Percentiles rank a stretch among this genome's conserved stretches.
These are phyloP conservation scores for Opisthograptis luteolata DNA, from an alignment of 2,888 invertebrate genomes.

Conservation along the genomic window DNA sequence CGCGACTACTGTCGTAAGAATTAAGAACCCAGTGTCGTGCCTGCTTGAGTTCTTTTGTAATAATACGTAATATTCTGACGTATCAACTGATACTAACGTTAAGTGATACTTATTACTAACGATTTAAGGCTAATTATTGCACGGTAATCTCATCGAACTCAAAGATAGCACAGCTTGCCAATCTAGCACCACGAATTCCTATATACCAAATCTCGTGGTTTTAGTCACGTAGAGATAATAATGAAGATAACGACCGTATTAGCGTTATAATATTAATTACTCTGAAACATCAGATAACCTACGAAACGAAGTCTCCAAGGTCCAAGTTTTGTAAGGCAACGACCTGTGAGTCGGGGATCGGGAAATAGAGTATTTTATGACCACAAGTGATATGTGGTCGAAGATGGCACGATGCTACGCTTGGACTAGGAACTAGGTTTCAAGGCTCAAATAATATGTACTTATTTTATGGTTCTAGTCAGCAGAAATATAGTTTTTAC, in stretches of 20 bases:
- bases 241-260: conserved; percentile 47
- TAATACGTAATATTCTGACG: conserved; percentile 24
- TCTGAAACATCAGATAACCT: conserved; percentile 13
- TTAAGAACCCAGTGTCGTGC: no score
- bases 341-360: no score
- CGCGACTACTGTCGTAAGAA: conserved; percentile 32
- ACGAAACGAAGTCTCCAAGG: no score
- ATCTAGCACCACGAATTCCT: conserved; percentile 14
- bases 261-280: conserved; percentile 29
- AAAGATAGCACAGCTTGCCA: conserved; percentile 3
- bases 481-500: no score
- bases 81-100: conserved; percentile 4
- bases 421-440: no score
- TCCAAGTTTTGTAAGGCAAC: no score
- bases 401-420: no score
- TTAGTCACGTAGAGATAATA: conserved; percentile 66
- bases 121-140: conserved; percentile 21
- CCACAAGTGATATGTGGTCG: no score
- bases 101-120: conserved; percentile 16
- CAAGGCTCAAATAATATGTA: no score
- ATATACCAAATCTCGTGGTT: conserved; percentile 46
- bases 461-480: no score
- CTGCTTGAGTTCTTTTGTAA: no score
- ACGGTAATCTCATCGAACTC: background rate
- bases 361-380: no score